Base-by-base conservation (phyloP, 2,113 vertebrate genomes). In the Anthoscopus minutus region DNA sequence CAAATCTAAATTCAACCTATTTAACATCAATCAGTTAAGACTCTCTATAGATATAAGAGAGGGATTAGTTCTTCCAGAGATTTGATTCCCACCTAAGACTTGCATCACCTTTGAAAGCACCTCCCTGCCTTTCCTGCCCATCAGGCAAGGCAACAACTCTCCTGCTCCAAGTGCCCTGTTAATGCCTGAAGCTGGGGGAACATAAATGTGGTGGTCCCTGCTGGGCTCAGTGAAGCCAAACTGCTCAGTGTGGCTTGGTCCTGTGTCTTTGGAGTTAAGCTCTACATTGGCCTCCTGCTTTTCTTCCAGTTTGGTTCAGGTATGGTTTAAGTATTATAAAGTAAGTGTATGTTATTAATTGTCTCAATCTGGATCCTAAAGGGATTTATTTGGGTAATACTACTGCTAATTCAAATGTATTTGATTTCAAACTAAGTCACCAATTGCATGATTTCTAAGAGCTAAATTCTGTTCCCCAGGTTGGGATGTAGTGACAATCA, bases 281-380 rank as follows among this genome's bases (percentile, higher is more conserved):
- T 67, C 40, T 22, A 4, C 0, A 0, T 40, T 67, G 0, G 0
- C 28, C 24, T 67, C 30, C 47, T 9, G 4, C 21, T 61, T 35
- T 18, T 21, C 38, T n/a, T 58, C 0, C 0, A 33, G 57, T 82
- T 80, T 57, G 13, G 8, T 47, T 69, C 37, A 38, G 28, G 16
- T 73, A 13, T 44, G 54, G 45, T 61, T 86, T 30, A 50, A 70
- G 17, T 35, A 54, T 38, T 35, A 54, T 38, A 61, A 64, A 40
- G 23, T 14, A 24, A 64, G 17, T 27, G 22, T 24, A 9, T 64
- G 61, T 30, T 65, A 27, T 42, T 60, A 69, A 45, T 65, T 60
- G 28, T 48, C n/a, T 61, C 47, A 28, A 1, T 37, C 64, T 81
- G 37, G 30, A 61, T 51, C 58, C 64, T 76, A 13, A 33, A 64